Base-by-base conservation (phyloP, 2,113 vertebrate species). In the Syrrhaptes paradoxus region DNA sequence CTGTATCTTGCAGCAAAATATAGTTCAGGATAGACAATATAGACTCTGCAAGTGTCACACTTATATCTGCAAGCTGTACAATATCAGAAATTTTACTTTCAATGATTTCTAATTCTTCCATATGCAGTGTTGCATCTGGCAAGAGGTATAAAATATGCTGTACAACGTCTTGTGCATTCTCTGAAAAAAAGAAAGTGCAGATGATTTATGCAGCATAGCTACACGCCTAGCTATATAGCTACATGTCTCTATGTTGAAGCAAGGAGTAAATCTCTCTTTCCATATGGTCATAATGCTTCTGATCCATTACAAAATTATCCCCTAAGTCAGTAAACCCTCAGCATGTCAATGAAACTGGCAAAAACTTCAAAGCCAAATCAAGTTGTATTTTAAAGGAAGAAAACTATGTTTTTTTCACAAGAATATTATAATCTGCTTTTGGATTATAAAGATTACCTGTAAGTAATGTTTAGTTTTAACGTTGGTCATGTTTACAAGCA, bases 121-220 rank as follows among this genome's bases (percentile, higher is more conserved):
- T 51, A 13, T 62, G 24, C 77, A 97, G 79, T 20, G 26, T 16
- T 28, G 71, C 38, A 9, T 92, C 28, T 62, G 86, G 95, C 63
- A 98, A 93, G 80, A 98, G 96, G 86, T 94, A 73, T 68, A 98
- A 97, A 95, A 98, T 96, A 58, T 96, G 97, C 28, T 95, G 78
- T 36, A 96, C 93, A 46, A 98, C 71, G 38, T 97, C 95, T 34
- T 97, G 76, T 4, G 94, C 96, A 31, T 98, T 98, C 45, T 98
- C 98, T 98, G 91, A 6, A 57, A 76, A 38, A 72, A 72, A 11
- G 20, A 17, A 62, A 32, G 18, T 36, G 32, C 17, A 48, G 24
- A 17, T 84, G 24, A 84, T 66, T 70, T 70, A n/a, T 8, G 22
- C 34, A 63, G 63, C 58, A 41, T 10, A 48, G 63, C 24, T 79